Evolutionary conservation across 2,113 vertebrate genomes (phyloP), one percentile per base, ranked within the genome.

Genomic region (Phrynosoma platyrhinos): DNA sequence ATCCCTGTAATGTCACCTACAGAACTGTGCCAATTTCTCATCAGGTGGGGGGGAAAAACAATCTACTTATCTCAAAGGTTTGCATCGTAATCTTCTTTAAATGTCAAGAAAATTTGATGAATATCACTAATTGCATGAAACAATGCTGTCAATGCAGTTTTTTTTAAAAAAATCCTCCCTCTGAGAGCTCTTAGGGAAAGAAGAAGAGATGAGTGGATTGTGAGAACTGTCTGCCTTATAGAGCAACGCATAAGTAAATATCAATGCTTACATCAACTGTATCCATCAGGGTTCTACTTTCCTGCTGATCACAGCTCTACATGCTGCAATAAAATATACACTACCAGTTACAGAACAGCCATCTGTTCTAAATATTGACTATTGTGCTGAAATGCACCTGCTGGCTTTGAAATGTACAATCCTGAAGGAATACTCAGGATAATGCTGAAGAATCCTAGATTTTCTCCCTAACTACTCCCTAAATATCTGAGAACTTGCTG

Each of bases 241-340:
- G 80, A 90, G 74, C 75, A 88, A 87, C 82, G 76, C n/a, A 76
- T 75, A 87, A 66, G 84, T 90, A 89, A 92, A 92, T 79, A 91
- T 42, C 25, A 86, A 40, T 84, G n/a, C n/a, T 89, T 94, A 92
- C 85, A 94, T 82, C 90, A 92, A 92, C 74, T 92, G 9, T 18
- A 77, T 72, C 55, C 81, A 90, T 91, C 89, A 92, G 40, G 21
- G 72, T 53, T 83, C n/a, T 66, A 83, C 47, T 2, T 89, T 53
- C 88, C 91, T 92, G 86, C 81, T 84, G 87, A 88, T 55, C 8
- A 91, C 12, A 90, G 82, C 84, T 82, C 55, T 92, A 75, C 13
- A 69, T n/a, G 53, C 88, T 89, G 78, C 36, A 85, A 87, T 74
- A 40, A 75, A 79, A 86, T n/a, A 71, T 0, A 75, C 9, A 83